Base-by-base conservation (phyloP, 2,797 vertebrate species). In the Harpagifer antarcticus region DNA sequence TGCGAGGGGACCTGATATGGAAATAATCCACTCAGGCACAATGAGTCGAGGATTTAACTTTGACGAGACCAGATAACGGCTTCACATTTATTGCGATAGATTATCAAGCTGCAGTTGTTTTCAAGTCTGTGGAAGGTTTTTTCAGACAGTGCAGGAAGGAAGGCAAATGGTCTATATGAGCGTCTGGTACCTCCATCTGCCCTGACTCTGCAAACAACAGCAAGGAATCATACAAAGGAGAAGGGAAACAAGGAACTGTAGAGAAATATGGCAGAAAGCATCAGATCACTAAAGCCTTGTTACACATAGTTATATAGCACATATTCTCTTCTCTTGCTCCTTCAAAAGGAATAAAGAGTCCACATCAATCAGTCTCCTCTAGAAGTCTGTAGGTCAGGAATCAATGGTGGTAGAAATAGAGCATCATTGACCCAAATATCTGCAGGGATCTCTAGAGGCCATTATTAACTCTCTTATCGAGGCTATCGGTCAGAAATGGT, bases 401-500 rank as follows among this genome's bases (percentile, higher is more conserved):
- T 80, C 20, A 2, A 44, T 64, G 68, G 48, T 64, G 59, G 84
- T 83, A 86, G 88, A 89, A 88, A 85, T 90, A 89, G 84, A 74
- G 64, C 72, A 15, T 79, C 62, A 44, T 84, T 89, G 88, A 88
- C 89, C 91, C 62, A 87, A 64, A 86, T 89, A 78, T 81, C 61
- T 55, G 55, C 62, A 43, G 70, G 77, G 63, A 77, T 78, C 86
- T 79, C 84, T 70, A 9, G 58, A 81, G 83, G 82, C 52, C 59
- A 12, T 82, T 72, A 73, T 72, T 81, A 76, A 77, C 64, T 82
- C 74, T 77, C 49, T 67, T 75, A 83, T 90, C 50, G 68, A 78
- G 83, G 86, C 83, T 82, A 84, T 87, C 68, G 72, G 69, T 76
- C 54, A 69, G 67, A 71, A 65, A 16, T 19, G 53, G 40, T 68